Evolutionary conservation across 2,888 invertebrate genomes (phyloP), one percentile per base, ranked within the genome.

Genomic region (Chrysolina haemoptera): DNA sequence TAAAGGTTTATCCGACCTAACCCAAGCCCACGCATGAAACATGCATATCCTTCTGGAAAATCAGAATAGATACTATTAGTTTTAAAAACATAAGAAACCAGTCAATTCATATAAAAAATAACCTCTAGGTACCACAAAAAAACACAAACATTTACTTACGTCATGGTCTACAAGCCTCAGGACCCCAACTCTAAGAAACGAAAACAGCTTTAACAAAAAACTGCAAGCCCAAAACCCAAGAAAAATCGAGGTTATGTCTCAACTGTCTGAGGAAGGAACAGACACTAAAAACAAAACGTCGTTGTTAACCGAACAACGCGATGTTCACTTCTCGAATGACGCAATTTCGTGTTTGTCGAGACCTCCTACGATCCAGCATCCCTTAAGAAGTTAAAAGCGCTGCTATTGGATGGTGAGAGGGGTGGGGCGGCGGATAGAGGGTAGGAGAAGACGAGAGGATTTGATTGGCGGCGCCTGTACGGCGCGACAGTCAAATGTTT

Each of bases 401-500:
- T 62, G 43, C 70, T 40, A 79, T 79, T 79, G 79, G 79, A 74
- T 66, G 73, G 22, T 10, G 18, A 12, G 12, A 48, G 65, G 20
- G 67, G 68, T 55, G 70, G 77, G 78, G 62, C 50, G 64, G 53
- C 12, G 55, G 43, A 14, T 9, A 40, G 27, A 40, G 68, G 64
- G 76, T 71, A 73, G 75, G 72, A 73, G 48, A 43, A 10, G 43
- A 50, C 46, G 68, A 41, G 63, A 71, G 48, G 14, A 48, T 59
- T 16, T 40, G 59, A 77, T 79, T 79, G 78, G 76, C 83, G 87
- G 87, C 87, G 88, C 86, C 88, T 85, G 86, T 85, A 79, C 84
- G 88, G 85, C 88, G 87, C 86, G 86, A 83, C 86, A 81, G 84
- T 87, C 85, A 84, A 87, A 87, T 83, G 85, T 86, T 75, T 70